A percentile compares a stretch with the other conserved stretches of the same genome.
These are phyloP conservation scores for Amphimallon solstitiale DNA, from an alignment of 2,888 invertebrate genomes.

Conservation along the genomic window DNA sequence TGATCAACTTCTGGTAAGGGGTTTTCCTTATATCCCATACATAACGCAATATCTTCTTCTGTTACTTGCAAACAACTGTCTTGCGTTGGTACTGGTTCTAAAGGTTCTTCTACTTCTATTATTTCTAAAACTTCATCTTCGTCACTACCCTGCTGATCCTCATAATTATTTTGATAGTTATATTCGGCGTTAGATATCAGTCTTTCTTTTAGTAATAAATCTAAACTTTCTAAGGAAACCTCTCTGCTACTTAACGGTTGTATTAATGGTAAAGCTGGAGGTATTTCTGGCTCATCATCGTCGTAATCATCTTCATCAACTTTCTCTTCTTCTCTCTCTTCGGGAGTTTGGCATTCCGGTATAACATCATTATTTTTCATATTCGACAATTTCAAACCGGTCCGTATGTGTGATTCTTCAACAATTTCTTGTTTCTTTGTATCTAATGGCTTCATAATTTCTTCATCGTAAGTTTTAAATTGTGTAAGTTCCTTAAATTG, in stretches of 20 bases:
- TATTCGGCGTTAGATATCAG: conserved; percentile 64
- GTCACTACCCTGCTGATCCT: conserved; percentile 66
- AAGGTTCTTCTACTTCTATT: conserved; percentile 81
- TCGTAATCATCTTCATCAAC: conserved; percentile 78
- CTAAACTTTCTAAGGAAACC: conserved; percentile 85
- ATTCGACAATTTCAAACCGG: conserved; percentile 67
- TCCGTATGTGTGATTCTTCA: conserved; percentile 70
- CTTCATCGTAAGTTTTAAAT: conserved; percentile 71
- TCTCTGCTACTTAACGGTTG: conserved; percentile 83
- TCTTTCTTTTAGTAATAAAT: conserved; percentile 79
- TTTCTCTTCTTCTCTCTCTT: conserved; percentile 62
- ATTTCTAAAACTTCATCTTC: conserved; percentile 83
- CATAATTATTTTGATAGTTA: conserved; percentile 57
- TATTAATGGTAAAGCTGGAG: conserved; percentile 82
- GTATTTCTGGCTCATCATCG: conserved; percentile 81
- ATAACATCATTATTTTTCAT: conserved; percentile 52
- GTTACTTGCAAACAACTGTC: conserved; percentile 91
- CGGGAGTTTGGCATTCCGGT: conserved; percentile 57
- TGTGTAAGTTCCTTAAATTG: conserved; percentile 70
- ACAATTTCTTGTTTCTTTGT: conserved; percentile 67
- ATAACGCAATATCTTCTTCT: conserved; percentile 90
- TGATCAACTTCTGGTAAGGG: conserved; percentile 78
- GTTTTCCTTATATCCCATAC: conserved; percentile 79
- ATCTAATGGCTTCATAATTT: conserved; percentile 64
- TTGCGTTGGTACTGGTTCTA: conserved; percentile 86